Conservation (phyloP, 1,140 invertebrate species). For the Zophobas atratus region DNA sequence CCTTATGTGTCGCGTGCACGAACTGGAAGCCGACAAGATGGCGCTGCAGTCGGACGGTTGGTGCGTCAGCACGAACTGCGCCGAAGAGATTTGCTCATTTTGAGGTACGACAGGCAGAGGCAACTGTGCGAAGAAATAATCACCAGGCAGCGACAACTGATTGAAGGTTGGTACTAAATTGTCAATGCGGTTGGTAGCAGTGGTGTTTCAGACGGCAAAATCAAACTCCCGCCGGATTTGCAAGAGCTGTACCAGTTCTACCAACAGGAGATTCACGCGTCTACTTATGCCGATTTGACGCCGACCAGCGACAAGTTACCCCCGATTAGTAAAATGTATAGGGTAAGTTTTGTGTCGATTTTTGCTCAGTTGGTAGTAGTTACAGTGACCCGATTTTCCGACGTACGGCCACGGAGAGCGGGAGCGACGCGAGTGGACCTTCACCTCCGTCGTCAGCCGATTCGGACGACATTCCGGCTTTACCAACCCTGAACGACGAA, state of each 20-base stretch:
- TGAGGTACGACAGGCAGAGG: conserved; percentile 87
- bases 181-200: neutral
- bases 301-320: conserved; percentile 69
- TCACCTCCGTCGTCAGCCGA: conserved; percentile 65
- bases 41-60: conserved; percentile 90
- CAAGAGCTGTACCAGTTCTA: conserved; percentile 90
- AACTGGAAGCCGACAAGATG: conserved; percentile 93
- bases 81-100: conserved; percentile 85
- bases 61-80: conserved; percentile 89
- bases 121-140: conserved; percentile 94
- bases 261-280: conserved; percentile 86
- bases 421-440: conserved; percentile 54
- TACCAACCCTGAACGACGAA: conserved; percentile 56
- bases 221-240: conserved; percentile 83
- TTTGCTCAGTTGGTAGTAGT: conserved; percentile 50
- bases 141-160: conserved; percentile 86
- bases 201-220: conserved; percentile 72
- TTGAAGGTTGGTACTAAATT: conserved; percentile 77
- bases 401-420: conserved; percentile 54
- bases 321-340: conserved; percentile 68
- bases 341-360: neutral
- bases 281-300: conserved; percentile 77
- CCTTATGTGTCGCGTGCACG: conserved; percentile 89
- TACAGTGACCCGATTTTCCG: conserved; percentile 66
- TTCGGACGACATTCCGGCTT: conserved; percentile 56